Conservation (phyloP, 2,113 vertebrate species). For the Dromas ardeola region DNA sequence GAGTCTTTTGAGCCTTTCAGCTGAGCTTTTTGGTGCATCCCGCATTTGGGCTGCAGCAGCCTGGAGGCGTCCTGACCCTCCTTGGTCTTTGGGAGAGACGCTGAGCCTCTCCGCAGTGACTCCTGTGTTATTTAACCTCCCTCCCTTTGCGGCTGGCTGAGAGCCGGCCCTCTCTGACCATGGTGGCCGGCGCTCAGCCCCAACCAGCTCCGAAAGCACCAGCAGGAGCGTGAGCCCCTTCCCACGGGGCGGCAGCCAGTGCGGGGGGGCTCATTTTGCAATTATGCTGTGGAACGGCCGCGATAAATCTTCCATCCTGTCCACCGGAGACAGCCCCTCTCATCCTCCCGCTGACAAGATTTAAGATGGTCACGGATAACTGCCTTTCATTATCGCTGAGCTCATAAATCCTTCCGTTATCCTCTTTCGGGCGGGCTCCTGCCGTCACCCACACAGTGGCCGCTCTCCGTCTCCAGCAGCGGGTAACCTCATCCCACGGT, state of each 20-base stretch:
- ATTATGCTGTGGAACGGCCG: fast-evolving
- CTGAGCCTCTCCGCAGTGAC: background rate
- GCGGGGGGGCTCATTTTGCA: background rate
- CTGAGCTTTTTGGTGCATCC: background rate
- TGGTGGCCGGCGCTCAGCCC: fast-evolving
- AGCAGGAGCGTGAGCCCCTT: background rate
- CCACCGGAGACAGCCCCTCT: background rate
- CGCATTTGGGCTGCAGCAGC: background rate
- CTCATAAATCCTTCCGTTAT: background rate
- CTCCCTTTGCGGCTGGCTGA: background rate
- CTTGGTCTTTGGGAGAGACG: background rate
- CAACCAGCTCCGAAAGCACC: fast-evolving
- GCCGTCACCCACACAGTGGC: background rate
- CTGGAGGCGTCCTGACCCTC: background rate
- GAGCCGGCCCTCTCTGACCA: background rate
- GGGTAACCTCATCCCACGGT: fast-evolving
- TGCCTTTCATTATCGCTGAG: background rate
- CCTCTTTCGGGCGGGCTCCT: fast-evolving
- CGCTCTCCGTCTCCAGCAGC: fast-evolving
- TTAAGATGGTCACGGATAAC: conserved; percentile 16
- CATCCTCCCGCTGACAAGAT: conserved; percentile 8
- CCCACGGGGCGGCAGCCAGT: fast-evolving
- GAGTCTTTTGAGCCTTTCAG: background rate
- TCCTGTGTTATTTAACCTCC: background rate
- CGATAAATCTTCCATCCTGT: background rate